Percentiles rank a stretch among this genome's conserved stretches.
Conservation (phyloP, 2,888 invertebrate species). For the Eilema depressum region DNA sequence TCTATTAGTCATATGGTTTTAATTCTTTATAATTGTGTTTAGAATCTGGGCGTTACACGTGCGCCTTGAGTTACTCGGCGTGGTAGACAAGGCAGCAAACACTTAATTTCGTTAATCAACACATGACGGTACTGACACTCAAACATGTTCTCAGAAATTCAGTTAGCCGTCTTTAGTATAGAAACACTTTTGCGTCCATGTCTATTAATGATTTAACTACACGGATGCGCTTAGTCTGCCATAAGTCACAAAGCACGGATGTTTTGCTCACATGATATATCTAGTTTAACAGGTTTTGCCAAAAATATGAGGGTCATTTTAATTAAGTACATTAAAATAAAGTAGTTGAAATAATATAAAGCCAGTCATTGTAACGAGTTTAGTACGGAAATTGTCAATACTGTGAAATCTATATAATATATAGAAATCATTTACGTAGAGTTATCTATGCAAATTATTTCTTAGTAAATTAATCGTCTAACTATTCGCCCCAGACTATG, state of each 20-base stretch:
- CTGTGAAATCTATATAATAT: not conserved
- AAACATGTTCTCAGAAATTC: conserved; percentile 58
- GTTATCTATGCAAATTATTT: not conserved
- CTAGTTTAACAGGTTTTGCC: conserved; percentile 25
- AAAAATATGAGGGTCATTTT: conserved; percentile 23
- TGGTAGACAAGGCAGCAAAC: conserved; percentile 49
- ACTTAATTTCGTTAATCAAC: conserved; percentile 62
- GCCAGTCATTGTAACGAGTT: not conserved
- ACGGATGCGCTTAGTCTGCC: conserved; percentile 8
- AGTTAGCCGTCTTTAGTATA: conserved; percentile 33
- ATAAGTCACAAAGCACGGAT: conserved; percentile 18
- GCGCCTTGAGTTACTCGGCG: conserved; percentile 57
- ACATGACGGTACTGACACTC: conserved; percentile 57
- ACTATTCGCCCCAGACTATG: not conserved
- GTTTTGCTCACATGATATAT: conserved; percentile 28
- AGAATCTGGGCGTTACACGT: conserved; percentile 45
- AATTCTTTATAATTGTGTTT: conserved; percentile 41
- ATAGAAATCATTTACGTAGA: too few relatives aligned
- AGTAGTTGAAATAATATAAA: conserved; percentile 31
- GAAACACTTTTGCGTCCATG: conserved; percentile 36
- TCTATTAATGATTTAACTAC: conserved; percentile 30
- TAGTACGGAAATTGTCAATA: not conserved
- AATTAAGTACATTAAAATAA: conserved; percentile 6
- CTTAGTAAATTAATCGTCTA: too few relatives aligned
- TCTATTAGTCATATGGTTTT: conserved; percentile 51